These are phyloP conservation scores for Coreoperca whiteheadi DNA, from an alignment of 2,113 vertebrate species.

Conservation along the genomic window DNA sequence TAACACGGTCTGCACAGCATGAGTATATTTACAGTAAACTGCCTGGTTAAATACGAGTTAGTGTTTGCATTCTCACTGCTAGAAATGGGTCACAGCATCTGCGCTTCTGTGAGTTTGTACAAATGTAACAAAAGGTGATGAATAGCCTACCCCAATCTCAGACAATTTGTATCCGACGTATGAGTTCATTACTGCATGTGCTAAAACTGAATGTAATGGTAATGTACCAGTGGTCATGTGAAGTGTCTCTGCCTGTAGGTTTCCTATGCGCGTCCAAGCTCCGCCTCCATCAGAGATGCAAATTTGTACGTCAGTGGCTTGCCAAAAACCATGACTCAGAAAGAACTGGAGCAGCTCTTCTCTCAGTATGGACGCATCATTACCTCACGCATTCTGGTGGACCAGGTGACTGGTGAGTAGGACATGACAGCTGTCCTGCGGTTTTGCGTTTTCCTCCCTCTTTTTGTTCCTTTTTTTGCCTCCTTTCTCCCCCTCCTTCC, in stretches of 20 bases:
- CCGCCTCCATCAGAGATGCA: constrained; percentile 98
- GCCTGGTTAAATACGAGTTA: neutral
- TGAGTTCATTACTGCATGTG: neutral
- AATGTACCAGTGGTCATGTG: neutral
- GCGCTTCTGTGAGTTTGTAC: neutral
- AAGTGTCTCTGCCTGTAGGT: constrained; percentile 77
- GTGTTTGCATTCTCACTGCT: neutral
- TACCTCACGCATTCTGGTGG: constrained; percentile 97
- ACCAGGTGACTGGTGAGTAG: constrained; percentile 97
- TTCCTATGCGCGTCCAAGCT: constrained; percentile 97
- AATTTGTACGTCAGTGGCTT: constrained; percentile 98
- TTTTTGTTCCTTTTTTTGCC: constrained; percentile 22
- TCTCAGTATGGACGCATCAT: constrained; percentile 99
- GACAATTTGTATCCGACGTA: neutral
- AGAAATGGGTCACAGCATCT: constrained; percentile 13
- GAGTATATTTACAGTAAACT: neutral
- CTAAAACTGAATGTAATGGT: neutral
- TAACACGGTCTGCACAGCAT: neutral
- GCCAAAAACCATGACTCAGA: constrained; percentile 98
- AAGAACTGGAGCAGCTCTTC: constrained; percentile 97
- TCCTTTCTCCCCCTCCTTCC: constrained; percentile 17
- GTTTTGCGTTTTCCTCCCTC: neutral
- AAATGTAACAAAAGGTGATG: constrained; percentile 5
- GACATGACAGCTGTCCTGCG: constrained; percentile 22
- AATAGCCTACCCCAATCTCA: neutral